A percentile compares a stretch with the other conserved stretches of the same genome.
Conservation (phyloP, 1,140 invertebrate genomes). For the Antheraea mylitta region DNA sequence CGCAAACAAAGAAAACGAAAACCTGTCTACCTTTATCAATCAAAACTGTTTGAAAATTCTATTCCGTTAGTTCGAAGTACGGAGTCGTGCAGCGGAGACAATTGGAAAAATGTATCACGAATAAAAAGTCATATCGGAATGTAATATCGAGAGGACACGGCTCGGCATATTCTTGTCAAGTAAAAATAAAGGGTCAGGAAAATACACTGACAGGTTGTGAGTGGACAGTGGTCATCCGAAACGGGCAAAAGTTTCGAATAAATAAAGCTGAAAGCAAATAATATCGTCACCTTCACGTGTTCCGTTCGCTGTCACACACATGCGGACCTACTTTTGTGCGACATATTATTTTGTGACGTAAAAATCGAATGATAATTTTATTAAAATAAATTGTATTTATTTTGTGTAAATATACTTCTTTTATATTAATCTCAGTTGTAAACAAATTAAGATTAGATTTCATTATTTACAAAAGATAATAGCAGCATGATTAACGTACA, state of each 20-base stretch:
- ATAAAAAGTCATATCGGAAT: slow-evolving; percentile 75
- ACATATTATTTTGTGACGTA: slow-evolving; percentile 28
- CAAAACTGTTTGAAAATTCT: slow-evolving; percentile 77
- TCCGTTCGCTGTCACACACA: slow-evolving; percentile 37
- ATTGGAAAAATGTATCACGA: slow-evolving; percentile 78
- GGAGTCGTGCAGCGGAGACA: slow-evolving; percentile 68
- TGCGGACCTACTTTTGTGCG: slow-evolving; percentile 34
- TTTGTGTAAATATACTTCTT: neutral
- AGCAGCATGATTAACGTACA: no score
- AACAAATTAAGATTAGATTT: neutral
- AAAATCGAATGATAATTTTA: slow-evolving; percentile 2
- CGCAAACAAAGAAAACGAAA: slow-evolving; percentile 77
- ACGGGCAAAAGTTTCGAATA: slow-evolving; percentile 68
- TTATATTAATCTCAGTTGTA: neutral
- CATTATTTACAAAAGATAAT: neutral
- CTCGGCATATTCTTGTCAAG: slow-evolving; percentile 74
- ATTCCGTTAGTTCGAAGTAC: slow-evolving; percentile 72
- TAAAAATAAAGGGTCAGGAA: slow-evolving; percentile 74
- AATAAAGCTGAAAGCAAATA: slow-evolving; percentile 68
- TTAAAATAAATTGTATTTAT: neutral
- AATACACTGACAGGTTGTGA: slow-evolving; percentile 72
- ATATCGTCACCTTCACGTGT: slow-evolving; percentile 54
- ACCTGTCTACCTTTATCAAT: slow-evolving; percentile 77
- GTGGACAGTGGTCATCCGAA: slow-evolving; percentile 71
- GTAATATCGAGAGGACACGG: slow-evolving; percentile 69